Base-by-base conservation (phyloP, 2,113 vertebrate genomes). In the Erythrolamprus reginae region DNA sequence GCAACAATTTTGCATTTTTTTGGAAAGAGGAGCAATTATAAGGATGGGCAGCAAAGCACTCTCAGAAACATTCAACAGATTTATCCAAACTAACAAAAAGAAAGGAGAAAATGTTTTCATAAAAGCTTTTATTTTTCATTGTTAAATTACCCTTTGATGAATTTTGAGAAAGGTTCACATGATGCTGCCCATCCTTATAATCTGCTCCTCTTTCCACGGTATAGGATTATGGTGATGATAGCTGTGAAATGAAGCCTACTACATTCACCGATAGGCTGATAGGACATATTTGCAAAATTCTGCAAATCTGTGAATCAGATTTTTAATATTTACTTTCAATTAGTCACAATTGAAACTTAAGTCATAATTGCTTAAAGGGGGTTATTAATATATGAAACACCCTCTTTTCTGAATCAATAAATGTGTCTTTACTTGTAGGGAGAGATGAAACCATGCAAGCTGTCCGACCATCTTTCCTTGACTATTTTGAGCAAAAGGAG, bases 401-500 rank as follows among this genome's bases (percentile, higher is more conserved):
- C 51, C 51, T 51, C 10, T 26, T 17, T 56, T 28, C 50, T 58
- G 45, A 58, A 13, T 56, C 87, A 90, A 92, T 85, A 87, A 94
- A 70, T 93, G 21, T 82, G 61, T 48, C 10, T 45, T 45, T 92
- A 84, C 88, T 93, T 97, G 86, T 93, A 99, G 99, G 98, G 96
- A 97, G 97, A 87, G 98, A 98, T 61, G 98, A 99, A 95, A 98
- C 98, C 0, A 96, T 98, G 96, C 98, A 99, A 94, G 97, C 97
- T 15, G 96, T 97, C 93, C 99, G 98, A 93, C 98, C 99, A 2
- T 98, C 99, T 92, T 99, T 99, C 96, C 97, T 99, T 58, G 98
- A 99, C 94, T 99, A 99, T 96, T 99, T 99, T 94, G 99, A 99
- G 95, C 98, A 98, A 96, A 99, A 99, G 90, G 98, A 99, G 94